Conservation (phyloP, 2,797 vertebrate species). For the Sebastes nivosus region DNA sequence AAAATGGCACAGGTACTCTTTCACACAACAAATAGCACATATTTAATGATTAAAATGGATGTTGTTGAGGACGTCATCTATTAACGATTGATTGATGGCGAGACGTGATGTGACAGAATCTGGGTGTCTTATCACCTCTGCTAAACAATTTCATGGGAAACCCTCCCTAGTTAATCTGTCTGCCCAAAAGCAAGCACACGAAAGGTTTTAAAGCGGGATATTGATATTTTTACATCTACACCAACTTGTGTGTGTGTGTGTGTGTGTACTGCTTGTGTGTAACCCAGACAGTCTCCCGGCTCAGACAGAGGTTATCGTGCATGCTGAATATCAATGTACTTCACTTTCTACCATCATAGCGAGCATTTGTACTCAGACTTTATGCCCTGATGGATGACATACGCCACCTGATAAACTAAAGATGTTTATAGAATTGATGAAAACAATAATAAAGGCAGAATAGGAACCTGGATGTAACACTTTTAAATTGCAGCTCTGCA, state of each 20-base stretch:
- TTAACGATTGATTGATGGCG: neutral
- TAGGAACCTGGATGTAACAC: neutral
- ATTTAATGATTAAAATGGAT: no score
- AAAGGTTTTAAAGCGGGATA: neutral
- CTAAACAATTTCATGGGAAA: neutral
- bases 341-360: neutral
- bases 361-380: neutral
- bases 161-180: neutral
- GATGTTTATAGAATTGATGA: neutral
- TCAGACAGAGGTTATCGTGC: constrained; percentile 23
- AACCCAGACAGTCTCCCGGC: constrained; percentile 27
- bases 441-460: neutral
- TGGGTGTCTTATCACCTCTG: neutral
- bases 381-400: neutral
- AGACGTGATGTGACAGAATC: neutral
- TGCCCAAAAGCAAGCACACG: neutral
- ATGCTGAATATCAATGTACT: constrained; percentile 20
- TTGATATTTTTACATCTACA: neutral
- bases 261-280: neutral
- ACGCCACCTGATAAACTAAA: neutral
- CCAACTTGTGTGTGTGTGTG: neutral
- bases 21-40: no score
- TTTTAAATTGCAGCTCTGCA: neutral
- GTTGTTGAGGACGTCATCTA: neutral
- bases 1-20: rapidly evolving